phyloP scores from a whole-genome alignment of 2,113 vertebrate species.

The Genyomyrus donnyi region DNA sequence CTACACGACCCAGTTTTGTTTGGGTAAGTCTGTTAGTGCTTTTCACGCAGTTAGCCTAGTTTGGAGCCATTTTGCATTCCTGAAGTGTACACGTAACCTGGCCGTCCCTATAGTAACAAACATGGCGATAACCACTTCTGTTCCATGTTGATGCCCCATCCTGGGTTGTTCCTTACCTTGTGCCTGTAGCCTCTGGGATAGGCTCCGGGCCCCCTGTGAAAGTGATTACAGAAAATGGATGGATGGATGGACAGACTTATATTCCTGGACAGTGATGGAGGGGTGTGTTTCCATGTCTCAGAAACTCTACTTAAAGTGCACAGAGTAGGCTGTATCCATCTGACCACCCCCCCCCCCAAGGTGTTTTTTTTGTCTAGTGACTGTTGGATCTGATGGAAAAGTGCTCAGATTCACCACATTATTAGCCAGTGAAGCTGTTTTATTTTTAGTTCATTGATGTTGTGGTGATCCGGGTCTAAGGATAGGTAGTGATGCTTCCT shows the following conservation, averaged over 20 bases:
- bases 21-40: not conserved
- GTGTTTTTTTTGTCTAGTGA: not conserved
- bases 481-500: not conserved
- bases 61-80: not conserved
- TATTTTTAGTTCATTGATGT: not conserved
- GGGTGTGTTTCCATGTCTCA: not conserved
- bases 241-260: not conserved
- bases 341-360: not conserved
- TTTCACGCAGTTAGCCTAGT: not conserved
- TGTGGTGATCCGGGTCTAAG: not conserved
- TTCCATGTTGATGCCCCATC: not conserved
- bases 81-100: not conserved
- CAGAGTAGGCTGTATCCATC: not conserved
- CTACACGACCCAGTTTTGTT: not conserved
- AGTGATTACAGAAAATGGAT: not conserved
- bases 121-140: not conserved
- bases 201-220: not conserved
- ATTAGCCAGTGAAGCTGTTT: not conserved
- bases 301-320: not conserved
- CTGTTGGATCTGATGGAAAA: not conserved
- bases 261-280: not conserved
- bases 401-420: not conserved
- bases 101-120: not conserved
- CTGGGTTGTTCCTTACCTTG: not conserved
- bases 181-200: not conserved